Conservation (phyloP, 2,888 invertebrate genomes). For the Stratiomys singularior region DNA sequence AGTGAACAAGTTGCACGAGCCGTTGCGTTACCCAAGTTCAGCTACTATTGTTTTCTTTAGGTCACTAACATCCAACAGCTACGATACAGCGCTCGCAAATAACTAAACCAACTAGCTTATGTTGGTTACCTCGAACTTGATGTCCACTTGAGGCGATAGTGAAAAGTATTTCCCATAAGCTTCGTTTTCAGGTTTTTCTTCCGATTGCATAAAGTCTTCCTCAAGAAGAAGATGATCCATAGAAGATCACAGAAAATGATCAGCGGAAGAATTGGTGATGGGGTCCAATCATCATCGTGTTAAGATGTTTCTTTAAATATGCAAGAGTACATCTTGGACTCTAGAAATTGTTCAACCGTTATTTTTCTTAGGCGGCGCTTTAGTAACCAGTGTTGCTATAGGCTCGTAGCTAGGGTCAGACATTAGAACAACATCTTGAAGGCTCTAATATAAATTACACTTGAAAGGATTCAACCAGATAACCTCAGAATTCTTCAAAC, state of each 20-base stretch:
- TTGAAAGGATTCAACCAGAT: too few relatives aligned
- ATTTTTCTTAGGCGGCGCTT: background rate
- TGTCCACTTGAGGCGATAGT: slow-evolving; percentile 17
- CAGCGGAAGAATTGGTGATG: background rate
- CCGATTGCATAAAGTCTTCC: slow-evolving; percentile 35
- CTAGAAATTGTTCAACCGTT: slow-evolving; percentile 12
- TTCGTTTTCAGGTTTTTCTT: slow-evolving; percentile 17
- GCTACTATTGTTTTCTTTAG: background rate
- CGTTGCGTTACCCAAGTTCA: slow-evolving; percentile 1
- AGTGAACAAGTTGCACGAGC: background rate
- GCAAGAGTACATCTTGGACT: background rate
- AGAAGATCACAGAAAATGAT: slow-evolving; percentile 8
- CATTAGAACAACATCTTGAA: too few relatives aligned
- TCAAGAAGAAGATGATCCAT: background rate
- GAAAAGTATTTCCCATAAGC: background rate
- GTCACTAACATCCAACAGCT: slow-evolving; percentile 39
- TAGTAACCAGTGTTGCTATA: too few relatives aligned
- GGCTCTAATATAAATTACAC: too few relatives aligned
- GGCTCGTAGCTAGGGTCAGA: too few relatives aligned
- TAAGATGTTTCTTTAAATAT: background rate
- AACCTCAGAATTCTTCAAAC: too few relatives aligned
- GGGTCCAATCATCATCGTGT: slow-evolving; percentile 3
- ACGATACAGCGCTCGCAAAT: slow-evolving; percentile 14
- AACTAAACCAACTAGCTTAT: background rate
- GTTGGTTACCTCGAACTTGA: slow-evolving; percentile 27